A percentile compares a stretch with the other conserved stretches of the same genome.
Evolutionary conservation across 2,797 vertebrate genomes (phyloP).

Genomic region (Poeciliopsis gracilis): DNA sequence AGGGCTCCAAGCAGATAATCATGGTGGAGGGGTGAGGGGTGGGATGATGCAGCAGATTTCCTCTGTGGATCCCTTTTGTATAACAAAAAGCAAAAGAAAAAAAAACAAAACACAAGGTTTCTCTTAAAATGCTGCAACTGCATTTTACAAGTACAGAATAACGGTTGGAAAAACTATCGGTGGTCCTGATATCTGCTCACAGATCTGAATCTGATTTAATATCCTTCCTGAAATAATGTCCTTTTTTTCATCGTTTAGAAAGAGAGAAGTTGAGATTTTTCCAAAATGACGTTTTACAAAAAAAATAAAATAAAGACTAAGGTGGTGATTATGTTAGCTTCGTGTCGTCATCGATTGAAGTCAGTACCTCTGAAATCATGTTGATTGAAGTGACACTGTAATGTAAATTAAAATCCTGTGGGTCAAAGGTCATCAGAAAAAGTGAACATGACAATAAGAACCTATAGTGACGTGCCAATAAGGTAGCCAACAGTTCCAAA

Average conservation of each 20-base stretch:
- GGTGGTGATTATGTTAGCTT: neutral
- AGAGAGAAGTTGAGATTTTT: too few species aligned
- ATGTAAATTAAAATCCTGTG: neutral
- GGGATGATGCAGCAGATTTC: constrained; percentile 48
- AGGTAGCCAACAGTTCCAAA: neutral
- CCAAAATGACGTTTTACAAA: too few species aligned
- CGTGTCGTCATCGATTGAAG: neutral
- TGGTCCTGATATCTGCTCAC: neutral
- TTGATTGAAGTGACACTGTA: neutral
- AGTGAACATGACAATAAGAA: neutral
- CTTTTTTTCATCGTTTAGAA: too few species aligned
- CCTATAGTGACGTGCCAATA: neutral
- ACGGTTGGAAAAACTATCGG: neutral
- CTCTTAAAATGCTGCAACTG: constrained; percentile 2
- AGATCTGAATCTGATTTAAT: neutral
- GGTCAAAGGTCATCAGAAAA: neutral
- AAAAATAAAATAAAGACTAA: too few species aligned
- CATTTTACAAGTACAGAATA: neutral
- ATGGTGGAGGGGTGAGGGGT: neutral
- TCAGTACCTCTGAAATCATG: neutral
- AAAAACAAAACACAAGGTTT: neutral
- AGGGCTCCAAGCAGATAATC: constrained; percentile 44
- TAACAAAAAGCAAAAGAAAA: neutral
- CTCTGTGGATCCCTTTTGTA: constrained; percentile 10
- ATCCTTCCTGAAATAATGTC: too few species aligned